Conservation (phyloP, 2,113 vertebrate species). For the Xenotilapia leptura region DNA sequence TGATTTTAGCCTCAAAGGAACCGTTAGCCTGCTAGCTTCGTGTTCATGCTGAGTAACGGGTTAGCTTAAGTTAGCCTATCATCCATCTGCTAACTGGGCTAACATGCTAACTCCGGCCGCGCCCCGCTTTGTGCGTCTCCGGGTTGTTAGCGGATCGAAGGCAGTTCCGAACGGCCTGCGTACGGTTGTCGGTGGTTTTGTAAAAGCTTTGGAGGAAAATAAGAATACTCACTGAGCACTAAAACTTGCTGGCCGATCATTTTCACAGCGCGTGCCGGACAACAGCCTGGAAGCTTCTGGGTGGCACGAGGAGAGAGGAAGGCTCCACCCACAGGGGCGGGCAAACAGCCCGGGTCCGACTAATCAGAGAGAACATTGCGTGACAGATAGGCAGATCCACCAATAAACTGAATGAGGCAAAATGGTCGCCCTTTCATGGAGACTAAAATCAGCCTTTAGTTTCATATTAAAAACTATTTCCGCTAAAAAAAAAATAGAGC, state of each 20-base stretch:
- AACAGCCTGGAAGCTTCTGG: conserved; percentile 50
- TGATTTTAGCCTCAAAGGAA: neutral
- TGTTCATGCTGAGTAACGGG: neutral
- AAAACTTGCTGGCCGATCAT: conserved; percentile 92
- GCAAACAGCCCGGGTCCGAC: neutral
- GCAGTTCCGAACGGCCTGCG: accelerated
- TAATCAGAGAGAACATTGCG: conserved; percentile 17
- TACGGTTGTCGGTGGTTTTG: neutral
- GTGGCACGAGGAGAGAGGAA: conserved; percentile 16
- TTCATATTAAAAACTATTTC: neutral
- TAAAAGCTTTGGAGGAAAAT: neutral
- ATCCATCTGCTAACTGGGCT: neutral
- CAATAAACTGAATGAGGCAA: conserved; percentile 26
- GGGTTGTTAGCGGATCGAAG: accelerated
- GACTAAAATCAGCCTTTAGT: neutral
- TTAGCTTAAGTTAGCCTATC: neutral
- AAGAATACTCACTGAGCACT: conserved; percentile 83
- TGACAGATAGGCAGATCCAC: neutral
- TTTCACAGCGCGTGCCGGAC: conserved; percentile 15
- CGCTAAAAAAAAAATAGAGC: accelerated
- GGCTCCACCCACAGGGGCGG: neutral
- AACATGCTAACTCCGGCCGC: neutral
- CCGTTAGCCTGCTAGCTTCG: neutral
- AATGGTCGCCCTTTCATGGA: neutral
- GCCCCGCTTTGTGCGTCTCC: neutral